Evolutionary conservation across 2,113 vertebrate species (phyloP).

Genomic region (Anthoscopus minutus): DNA sequence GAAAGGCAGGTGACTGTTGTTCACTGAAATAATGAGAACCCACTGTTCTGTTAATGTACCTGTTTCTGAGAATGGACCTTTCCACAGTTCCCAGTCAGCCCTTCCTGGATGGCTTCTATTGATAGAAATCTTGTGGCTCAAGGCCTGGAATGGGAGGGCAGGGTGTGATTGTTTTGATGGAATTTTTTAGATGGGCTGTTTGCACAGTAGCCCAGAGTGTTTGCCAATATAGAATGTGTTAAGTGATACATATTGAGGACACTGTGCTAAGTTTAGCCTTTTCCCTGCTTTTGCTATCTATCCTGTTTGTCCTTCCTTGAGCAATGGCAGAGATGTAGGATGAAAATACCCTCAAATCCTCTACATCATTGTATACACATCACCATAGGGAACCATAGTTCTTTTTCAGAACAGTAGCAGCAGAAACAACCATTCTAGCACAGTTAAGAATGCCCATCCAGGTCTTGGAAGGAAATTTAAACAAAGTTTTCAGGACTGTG

Average conservation of each 20-base stretch:
- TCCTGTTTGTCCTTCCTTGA: background rate
- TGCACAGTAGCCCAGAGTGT: background rate
- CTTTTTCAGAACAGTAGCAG: background rate
- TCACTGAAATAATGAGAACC: background rate
- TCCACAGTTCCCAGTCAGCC: background rate
- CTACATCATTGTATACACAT: background rate
- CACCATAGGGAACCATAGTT: background rate
- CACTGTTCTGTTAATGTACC: background rate
- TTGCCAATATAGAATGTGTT: background rate
- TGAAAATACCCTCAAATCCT: background rate
- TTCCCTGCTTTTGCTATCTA: background rate
- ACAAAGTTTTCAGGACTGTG: background rate
- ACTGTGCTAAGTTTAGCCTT: background rate
- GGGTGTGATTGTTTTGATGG: background rate
- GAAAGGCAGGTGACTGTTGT: background rate
- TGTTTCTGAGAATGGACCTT: background rate
- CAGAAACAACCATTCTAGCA: background rate
- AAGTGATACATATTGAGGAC: background rate
- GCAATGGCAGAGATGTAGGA: background rate
- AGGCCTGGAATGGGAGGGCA: background rate
- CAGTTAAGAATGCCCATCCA: background rate
- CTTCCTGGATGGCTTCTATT: background rate
- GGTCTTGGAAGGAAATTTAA: background rate
- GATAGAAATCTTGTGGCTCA: background rate
- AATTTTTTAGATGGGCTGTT: background rate